Percentiles rank a stretch among this genome's conserved stretches.
Conservation (phyloP, 2,113 vertebrate species). For the Copsychus sechellarum region DNA sequence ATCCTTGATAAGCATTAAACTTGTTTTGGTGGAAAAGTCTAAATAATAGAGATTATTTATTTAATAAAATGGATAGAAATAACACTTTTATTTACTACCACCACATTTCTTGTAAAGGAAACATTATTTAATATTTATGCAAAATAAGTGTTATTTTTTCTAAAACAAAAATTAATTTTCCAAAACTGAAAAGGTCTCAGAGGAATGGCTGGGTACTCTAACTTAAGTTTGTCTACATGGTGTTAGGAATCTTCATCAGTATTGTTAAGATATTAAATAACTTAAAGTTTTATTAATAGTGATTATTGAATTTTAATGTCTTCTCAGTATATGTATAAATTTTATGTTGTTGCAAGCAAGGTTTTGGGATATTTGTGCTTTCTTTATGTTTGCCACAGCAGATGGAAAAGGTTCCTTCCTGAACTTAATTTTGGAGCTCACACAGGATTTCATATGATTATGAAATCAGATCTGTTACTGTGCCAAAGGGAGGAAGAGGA, state of each 20-base stretch:
- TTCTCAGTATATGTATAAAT: neutral
- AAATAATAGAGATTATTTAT: neutral
- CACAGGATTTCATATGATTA: neutral
- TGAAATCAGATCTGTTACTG: neutral
- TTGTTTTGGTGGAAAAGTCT: neutral
- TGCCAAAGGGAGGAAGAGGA: neutral
- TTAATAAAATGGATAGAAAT: neutral
- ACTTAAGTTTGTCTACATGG: neutral
- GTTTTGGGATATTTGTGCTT: neutral
- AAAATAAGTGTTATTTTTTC: neutral
- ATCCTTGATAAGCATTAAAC: neutral
- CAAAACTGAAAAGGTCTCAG: neutral
- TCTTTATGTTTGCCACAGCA: neutral
- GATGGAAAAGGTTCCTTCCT: neutral
- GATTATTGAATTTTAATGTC: neutral
- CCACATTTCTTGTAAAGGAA: neutral
- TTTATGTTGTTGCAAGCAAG: neutral
- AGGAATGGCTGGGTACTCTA: neutral
- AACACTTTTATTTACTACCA: neutral
- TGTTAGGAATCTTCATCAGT: neutral
- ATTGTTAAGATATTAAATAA: neutral
- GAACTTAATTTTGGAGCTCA: neutral
- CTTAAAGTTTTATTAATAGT: neutral
- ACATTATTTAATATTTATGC: neutral
- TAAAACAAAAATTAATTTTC: neutral